These are phyloP conservation scores for Nymphicus hollandicus DNA, from an alignment of 2,113 vertebrate genomes.

Conservation along the genomic window DNA sequence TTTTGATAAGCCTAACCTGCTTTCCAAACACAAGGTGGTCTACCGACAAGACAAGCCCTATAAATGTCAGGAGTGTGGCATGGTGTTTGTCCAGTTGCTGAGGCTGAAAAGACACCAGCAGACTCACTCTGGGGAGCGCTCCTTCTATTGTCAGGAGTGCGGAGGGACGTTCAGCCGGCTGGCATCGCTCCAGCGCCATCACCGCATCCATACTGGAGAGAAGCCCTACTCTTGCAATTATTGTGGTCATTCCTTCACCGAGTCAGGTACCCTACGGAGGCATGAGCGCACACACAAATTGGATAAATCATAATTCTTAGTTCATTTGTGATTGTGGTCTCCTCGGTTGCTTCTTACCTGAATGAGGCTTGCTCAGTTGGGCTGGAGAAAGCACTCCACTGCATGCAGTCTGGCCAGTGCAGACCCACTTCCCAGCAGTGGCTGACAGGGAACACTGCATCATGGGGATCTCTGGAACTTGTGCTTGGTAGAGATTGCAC, in stretches of 20 bases:
- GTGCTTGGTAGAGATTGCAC: background rate
- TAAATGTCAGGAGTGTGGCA: slow-evolving; percentile 56
- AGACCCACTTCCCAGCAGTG: background rate
- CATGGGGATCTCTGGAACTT: background rate
- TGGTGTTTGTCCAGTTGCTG: slow-evolving; percentile 44
- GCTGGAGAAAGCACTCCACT: background rate
- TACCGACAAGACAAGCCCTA: slow-evolving; percentile 48
- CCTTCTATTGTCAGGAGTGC: slow-evolving; percentile 32
- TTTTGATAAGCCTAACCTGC: slow-evolving; percentile 48
- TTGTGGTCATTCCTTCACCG: slow-evolving; percentile 15
- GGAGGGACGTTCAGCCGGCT: slow-evolving; percentile 13
- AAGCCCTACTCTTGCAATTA: slow-evolving; percentile 40
- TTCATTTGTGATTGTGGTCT: background rate
- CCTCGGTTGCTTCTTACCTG: background rate
- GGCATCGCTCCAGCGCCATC: slow-evolving; percentile 33
- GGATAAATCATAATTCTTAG: background rate
- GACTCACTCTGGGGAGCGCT: slow-evolving; percentile 16
- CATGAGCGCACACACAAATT: slow-evolving; percentile 21
- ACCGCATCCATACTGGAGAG: slow-evolving; percentile 38
- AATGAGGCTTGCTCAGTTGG: rapidly evolving
- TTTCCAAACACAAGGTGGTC: slow-evolving; percentile 62
- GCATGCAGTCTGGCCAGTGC: background rate
- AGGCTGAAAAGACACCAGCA: slow-evolving; percentile 56
- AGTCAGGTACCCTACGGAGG: slow-evolving; percentile 13
- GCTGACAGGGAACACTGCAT: background rate